Conservation (phyloP, 2,888 invertebrate genomes). For the Argyresthia albistria region DNA sequence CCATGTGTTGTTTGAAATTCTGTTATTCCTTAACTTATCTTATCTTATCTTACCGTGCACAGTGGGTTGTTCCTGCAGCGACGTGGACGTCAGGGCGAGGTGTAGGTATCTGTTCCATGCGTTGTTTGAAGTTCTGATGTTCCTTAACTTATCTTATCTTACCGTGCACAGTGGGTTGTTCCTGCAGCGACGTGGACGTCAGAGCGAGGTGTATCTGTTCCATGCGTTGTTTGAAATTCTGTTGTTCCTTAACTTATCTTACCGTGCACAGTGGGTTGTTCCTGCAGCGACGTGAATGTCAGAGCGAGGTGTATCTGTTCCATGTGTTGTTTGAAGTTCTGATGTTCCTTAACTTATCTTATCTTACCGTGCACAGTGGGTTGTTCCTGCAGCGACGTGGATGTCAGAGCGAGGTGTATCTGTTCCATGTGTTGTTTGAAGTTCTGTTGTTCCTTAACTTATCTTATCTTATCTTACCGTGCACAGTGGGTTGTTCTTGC, state of each 20-base stretch:
- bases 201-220: constrained; percentile 86
- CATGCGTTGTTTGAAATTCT: constrained; percentile 82
- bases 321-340: constrained; percentile 82
- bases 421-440: constrained; percentile 87
- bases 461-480: constrained; percentile 26
- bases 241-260: constrained; percentile 73
- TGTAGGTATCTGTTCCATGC: constrained; percentile 89
- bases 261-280: constrained; percentile 30
- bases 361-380: constrained; percentile 15
- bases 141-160: too few species aligned
- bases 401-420: constrained; percentile 82
- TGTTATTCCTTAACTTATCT: constrained; percentile 81
- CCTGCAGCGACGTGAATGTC: constrained; percentile 76
- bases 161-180: constrained; percentile 51
- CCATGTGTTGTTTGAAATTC: constrained; percentile 84
- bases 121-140: constrained; percentile 81
- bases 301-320: constrained; percentile 86
- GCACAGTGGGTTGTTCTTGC: constrained; percentile 50
- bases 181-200: constrained; percentile 76
- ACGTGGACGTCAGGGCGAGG: constrained; percentile 78
- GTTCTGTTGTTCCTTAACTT: too few species aligned
- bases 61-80: constrained; percentile 63
- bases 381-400: constrained; percentile 73
- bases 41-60: not conserved
- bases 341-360: constrained; percentile 75